Conservation (phyloP, 2,113 vertebrate species). For the Nycticebus coucang region DNA sequence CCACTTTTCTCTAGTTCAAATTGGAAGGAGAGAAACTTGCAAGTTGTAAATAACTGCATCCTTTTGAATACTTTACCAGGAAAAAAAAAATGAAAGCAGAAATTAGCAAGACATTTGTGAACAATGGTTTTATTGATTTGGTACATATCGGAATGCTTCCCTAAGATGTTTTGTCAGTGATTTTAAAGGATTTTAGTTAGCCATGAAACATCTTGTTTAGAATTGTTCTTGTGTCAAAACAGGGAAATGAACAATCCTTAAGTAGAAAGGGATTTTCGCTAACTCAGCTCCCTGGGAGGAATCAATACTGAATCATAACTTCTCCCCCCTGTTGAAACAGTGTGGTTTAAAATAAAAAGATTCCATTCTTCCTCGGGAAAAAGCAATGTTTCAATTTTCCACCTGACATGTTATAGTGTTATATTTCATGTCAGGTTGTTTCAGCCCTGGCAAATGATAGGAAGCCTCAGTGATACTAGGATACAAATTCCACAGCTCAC, state of each 20-base stretch:
- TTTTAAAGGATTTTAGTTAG: constrained; percentile 55
- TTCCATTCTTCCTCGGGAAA: constrained; percentile 45
- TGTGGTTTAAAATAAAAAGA: constrained; percentile 71
- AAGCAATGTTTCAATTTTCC: constrained; percentile 83
- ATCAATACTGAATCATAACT: constrained; percentile 60
- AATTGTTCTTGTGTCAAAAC: constrained; percentile 49
- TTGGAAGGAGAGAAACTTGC: neutral
- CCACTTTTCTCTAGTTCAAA: neutral
- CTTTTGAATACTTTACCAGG: neutral
- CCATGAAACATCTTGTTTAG: constrained; percentile 31
- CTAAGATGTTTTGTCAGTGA: neutral
- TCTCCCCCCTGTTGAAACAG: neutral
- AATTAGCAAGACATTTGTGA: neutral
- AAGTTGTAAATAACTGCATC: neutral
- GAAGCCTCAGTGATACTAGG: constrained; percentile 72
- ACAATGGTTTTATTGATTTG: neutral
- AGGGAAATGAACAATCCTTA: constrained; percentile 48
- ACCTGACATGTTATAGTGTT: constrained; percentile 74
- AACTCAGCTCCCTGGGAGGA: constrained; percentile 68
- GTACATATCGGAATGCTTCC: neutral
- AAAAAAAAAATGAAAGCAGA: constrained; percentile 51
- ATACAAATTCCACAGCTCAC: constrained; percentile 71
- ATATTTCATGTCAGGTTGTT: constrained; percentile 80
- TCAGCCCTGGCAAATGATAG: constrained; percentile 80
- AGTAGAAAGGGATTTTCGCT: constrained; percentile 60